A percentile compares a stretch with the other conserved stretches of the same genome.
phyloP scores from a whole-genome alignment of 1,140 invertebrate species.

The Harlomillsia oculata region DNA sequence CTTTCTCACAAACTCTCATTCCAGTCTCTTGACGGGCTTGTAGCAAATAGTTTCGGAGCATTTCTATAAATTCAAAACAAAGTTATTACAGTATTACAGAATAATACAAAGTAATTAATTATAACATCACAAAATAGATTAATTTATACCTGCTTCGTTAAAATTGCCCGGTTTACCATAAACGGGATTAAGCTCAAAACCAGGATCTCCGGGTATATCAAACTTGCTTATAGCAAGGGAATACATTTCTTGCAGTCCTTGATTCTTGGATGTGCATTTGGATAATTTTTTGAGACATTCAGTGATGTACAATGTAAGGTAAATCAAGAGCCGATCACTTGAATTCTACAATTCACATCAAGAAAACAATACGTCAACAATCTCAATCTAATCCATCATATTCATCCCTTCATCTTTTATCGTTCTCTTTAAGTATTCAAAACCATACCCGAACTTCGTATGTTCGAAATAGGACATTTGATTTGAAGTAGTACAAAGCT shows the following conservation, averaged over 20 bases:
- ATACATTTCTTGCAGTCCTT: constrained; percentile 91
- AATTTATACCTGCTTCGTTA: constrained; percentile 61
- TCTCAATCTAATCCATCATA: too few species aligned
- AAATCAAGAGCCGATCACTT: constrained; percentile 90
- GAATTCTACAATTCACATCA: constrained; percentile 60
- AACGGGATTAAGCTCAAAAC: constrained; percentile 95
- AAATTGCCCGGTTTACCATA: constrained; percentile 76
- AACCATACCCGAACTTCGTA: constrained; percentile 89
- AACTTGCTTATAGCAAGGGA: constrained; percentile 88
- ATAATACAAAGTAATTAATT: constrained; percentile 13
- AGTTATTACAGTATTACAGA: neutral
- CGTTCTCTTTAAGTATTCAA: neutral
- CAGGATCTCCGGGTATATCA: constrained; percentile 90
- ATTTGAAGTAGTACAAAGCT: constrained; percentile 93
- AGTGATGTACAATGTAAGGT: constrained; percentile 96
- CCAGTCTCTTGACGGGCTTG: constrained; percentile 95
- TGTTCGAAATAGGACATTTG: constrained; percentile 97
- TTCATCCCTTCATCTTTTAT: too few species aligned
- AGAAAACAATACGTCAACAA: too few species aligned
- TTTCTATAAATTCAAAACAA: constrained; percentile 51
- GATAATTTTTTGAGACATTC: constrained; percentile 94
- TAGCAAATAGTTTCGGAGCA: constrained; percentile 83
- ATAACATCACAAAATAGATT: neutral
- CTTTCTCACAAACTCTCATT: constrained; percentile 77
- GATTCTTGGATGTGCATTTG: constrained; percentile 77